phyloP scores from a whole-genome alignment of 2,888 invertebrate species.

The Agrochola macilenta region DNA sequence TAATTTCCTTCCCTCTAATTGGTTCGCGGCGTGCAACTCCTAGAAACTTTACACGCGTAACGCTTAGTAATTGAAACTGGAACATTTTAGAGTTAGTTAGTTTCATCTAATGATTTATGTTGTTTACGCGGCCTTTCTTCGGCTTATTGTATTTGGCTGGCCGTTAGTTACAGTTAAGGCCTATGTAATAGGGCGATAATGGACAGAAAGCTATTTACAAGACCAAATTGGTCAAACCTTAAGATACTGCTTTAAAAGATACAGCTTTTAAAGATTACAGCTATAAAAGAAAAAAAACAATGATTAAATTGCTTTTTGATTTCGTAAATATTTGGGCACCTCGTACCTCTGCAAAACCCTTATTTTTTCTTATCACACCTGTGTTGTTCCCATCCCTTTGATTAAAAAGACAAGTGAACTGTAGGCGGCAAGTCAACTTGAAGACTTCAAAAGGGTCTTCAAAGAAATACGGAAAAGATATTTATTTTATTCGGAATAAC shows the following conservation, averaged over 20 bases:
- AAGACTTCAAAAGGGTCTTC: neutral
- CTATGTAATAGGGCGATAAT: neutral
- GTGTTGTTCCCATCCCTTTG: neutral
- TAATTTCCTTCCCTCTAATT: conserved; percentile 74
- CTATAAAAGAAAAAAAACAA: neutral
- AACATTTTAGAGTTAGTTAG: conserved; percentile 59
- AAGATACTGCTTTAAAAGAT: neutral
- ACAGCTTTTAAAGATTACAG: neutral
- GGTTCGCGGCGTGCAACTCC: conserved; percentile 71
- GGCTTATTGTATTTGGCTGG: conserved; percentile 24
- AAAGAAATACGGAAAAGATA: neutral
- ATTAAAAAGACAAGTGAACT: neutral
- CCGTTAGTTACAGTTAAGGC: neutral
- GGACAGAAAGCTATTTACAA: neutral
- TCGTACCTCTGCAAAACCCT: neutral
- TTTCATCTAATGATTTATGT: conserved; percentile 60
- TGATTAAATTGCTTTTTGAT: neutral
- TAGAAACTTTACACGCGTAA: conserved; percentile 66
- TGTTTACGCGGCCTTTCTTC: conserved; percentile 33
- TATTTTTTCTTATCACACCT: neutral
- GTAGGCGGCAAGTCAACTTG: neutral
- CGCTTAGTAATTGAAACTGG: conserved; percentile 64
- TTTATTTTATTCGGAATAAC: neutral
- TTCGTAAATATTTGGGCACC: neutral
- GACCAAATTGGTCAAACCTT: neutral